Evolutionary conservation across 2,797 vertebrate genomes (phyloP).

Genomic region (Neosilurus mollespiculum): DNA sequence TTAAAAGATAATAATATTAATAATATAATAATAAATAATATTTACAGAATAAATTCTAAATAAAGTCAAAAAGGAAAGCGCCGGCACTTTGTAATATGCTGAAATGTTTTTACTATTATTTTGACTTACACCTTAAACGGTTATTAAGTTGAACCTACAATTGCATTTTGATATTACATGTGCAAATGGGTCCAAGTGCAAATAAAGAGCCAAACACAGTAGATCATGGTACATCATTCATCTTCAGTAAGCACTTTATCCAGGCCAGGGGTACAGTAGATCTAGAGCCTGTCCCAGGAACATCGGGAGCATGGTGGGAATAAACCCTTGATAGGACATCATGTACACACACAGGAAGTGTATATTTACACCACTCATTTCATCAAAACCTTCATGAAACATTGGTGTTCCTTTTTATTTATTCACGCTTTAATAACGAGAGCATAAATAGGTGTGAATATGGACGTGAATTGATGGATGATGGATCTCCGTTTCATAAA

Average conservation of each 20-base stretch:
- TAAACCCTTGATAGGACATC: neutral
- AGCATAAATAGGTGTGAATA: neutral
- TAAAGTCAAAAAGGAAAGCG: too few relatives aligned
- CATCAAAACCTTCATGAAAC: neutral
- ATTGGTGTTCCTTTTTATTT: slow-evolving; percentile 33
- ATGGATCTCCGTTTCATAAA: slow-evolving; percentile 23
- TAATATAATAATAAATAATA: too few relatives aligned
- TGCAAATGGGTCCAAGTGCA: too few relatives aligned
- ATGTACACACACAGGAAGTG: neutral
- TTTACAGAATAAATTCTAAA: too few relatives aligned
- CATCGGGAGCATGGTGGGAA: neutral
- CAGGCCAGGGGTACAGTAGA: neutral
- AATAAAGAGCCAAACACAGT: too few relatives aligned
- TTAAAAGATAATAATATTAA: too few relatives aligned
- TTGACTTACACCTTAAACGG: too few relatives aligned
- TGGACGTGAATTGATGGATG: neutral
- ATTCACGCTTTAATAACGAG: slow-evolving; percentile 18
- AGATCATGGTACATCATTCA: neutral
- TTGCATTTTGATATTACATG: too few relatives aligned
- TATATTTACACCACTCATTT: neutral
- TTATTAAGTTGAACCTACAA: too few relatives aligned
- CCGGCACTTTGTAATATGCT: too few relatives aligned
- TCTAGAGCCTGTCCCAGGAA: neutral
- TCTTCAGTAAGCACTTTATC: slow-evolving; percentile 14
- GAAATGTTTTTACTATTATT: too few relatives aligned